phyloP scores from a whole-genome alignment of 2,797 vertebrate genomes.

The Limosa lapponica region DNA sequence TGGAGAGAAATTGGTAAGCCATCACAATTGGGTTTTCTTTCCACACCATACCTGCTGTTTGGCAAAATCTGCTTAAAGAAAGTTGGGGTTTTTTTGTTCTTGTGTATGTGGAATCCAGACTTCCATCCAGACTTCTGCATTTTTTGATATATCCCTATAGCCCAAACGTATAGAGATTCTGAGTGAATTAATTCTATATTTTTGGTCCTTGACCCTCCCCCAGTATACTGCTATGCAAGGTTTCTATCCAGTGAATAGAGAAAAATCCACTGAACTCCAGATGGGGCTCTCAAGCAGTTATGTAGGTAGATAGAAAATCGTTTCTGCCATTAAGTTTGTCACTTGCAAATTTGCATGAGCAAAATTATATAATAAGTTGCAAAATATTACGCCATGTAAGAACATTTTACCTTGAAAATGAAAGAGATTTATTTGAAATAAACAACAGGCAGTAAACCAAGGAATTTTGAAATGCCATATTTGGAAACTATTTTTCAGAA shows the following conservation, averaged over 20 bases:
- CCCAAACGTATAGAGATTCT: not conserved
- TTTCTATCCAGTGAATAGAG: not conserved
- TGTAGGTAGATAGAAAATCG: not conserved
- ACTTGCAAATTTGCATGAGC: not conserved
- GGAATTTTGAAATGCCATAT: not conserved
- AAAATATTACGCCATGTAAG: not conserved
- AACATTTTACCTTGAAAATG: not conserved
- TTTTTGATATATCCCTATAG: not conserved
- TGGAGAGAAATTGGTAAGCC: not conserved
- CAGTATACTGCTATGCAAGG: not conserved
- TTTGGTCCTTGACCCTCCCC: not conserved
- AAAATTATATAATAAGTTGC: not conserved
- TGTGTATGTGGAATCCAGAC: not conserved
- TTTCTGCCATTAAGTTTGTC: not conserved
- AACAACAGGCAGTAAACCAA: not conserved
- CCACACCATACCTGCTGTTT: fast-evolving
- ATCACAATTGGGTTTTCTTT: not conserved
- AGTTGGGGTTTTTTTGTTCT: not conserved
- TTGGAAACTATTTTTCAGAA: not conserved
- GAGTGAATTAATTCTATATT: not conserved
- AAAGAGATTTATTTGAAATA: not conserved
- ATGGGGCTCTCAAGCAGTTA: not conserved
- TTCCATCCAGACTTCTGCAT: not conserved
- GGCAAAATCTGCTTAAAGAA: not conserved
- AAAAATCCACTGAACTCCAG: not conserved